Percentiles rank a stretch among this genome's conserved stretches.
These are phyloP conservation scores for crab-eating macaque (Macaca fascicularis) DNA, from an alignment of 2,113 vertebrate genomes.

Conservation along the genomic window T2T-MFA8v1.1 NC_088390.1:75114001-75114500, in stretches of 20 bases:
- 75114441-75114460: slow-evolving; percentile 57
- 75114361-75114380: background rate
- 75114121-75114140: fast-evolving
- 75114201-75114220: slow-evolving; percentile 77
- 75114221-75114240: slow-evolving; percentile 52
- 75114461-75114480: slow-evolving; percentile 48
- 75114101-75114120: background rate
- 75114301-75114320: background rate
- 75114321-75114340: background rate
- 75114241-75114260: slow-evolving; percentile 69
- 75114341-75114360: background rate
- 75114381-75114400: background rate
- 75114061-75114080: background rate
- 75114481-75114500: fast-evolving
- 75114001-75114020: background rate
- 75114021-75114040: fast-evolving
- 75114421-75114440: slow-evolving; percentile 65
- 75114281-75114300: slow-evolving; percentile 49
- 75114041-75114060: background rate
- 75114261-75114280: slow-evolving; percentile 73
- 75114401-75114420: slow-evolving; percentile 71
- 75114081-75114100: fast-evolving
- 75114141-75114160: fast-evolving
- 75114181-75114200: background rate
- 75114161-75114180: background rate